phyloP scores from a whole-genome alignment of 2,797 vertebrate genomes.

The Allochrocebus solatus region DNA sequence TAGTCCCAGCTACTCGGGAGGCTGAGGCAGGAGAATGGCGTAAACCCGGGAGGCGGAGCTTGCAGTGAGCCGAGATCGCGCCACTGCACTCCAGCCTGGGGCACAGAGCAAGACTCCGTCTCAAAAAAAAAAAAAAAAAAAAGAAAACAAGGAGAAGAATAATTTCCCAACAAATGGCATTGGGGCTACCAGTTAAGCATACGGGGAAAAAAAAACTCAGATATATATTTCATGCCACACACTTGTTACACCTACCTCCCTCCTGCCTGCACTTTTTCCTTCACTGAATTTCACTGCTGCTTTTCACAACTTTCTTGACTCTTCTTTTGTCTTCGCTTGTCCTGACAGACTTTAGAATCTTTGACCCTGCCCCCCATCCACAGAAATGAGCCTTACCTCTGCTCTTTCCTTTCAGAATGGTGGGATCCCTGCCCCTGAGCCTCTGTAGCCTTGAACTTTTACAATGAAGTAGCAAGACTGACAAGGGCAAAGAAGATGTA shows the following conservation, averaged over 20 bases:
- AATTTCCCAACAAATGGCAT: not conserved
- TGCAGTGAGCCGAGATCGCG: no score
- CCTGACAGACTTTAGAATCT: not conserved
- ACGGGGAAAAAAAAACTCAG: not conserved
- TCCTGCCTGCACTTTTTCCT: not conserved
- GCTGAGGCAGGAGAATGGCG: no score
- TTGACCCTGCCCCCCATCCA: not conserved
- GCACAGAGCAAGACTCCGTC: no score
- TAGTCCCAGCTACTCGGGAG: no score
- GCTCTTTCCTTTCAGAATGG: not conserved
- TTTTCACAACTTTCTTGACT: not conserved
- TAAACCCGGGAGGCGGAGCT: no score
- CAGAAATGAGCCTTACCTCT: not conserved
- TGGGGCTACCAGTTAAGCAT: not conserved
- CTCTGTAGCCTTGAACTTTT: not conserved
- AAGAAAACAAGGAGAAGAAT: not conserved
- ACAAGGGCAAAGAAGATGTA: not conserved
- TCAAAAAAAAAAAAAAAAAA: no score
- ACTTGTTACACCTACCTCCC: not conserved
- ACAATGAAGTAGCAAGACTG: not conserved
- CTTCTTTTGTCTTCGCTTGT: not conserved
- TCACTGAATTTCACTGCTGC: not conserved
- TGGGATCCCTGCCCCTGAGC: not conserved
- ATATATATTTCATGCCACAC: rapidly evolving
- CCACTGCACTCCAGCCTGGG: no score